Base-by-base conservation (phyloP, 2,888 invertebrate species). In the Dioctria rufipes region DNA sequence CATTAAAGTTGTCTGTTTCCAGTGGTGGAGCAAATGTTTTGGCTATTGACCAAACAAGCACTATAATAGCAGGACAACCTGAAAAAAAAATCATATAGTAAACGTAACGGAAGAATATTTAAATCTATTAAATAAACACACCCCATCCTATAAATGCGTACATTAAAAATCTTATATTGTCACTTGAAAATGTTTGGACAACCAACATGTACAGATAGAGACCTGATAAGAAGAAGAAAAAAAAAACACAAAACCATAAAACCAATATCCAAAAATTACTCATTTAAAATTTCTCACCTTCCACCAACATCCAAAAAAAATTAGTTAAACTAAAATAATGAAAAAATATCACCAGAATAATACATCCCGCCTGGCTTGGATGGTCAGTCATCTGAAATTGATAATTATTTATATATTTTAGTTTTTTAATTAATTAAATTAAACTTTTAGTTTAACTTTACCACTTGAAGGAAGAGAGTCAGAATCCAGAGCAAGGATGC, bases 231-330 rank as follows among this genome's bases (percentile, higher is more conserved):
- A 63, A 43, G 40, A 5, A 9, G 5, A 73, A 69, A 54, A 80
- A 84, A 83, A 49, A 61, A 73, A 77, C 80, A 63, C 37, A 5
- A 9, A 60, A 3, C 25, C 67, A 49, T 39, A 37, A 39, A 63
- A 39, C 11, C 37, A 51, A 9, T 11, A 43, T 67, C n/a, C 37
- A 65, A 25, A 25, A 25, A 25, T 25, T 25, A 25, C 25, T 25
- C 25, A 25, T 25, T 25, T 25, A 25, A 25, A 25, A 25, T 25
- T 25, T 37, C 37, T 90, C 90, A 96, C 96, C 97, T 93, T 97
- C 97, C 25, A 98, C 96, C 86, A 98, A 95, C 98, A 98, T 98
- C 98, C 98, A 98, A 90, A 97, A 98, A 91, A 98, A 98, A 88
- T 97, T 98, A 43, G 98, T 96, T 85, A 96, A 92, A 88, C 96